Base-by-base conservation (phyloP, 1,140 invertebrate genomes). In the Melitaea cinxia region DNA sequence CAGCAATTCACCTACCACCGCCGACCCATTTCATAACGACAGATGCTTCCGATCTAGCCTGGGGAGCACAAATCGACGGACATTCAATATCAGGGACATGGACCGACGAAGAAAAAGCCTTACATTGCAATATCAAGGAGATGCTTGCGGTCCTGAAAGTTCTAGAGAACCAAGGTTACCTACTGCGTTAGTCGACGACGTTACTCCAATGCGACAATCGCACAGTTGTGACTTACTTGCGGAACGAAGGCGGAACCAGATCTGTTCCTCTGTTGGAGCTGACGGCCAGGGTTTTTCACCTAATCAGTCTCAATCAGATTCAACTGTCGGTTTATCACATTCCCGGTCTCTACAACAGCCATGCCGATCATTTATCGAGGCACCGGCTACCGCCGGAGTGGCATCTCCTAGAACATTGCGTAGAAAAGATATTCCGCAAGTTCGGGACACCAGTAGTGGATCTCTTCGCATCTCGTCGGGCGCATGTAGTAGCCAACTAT, bases 131-230 rank as follows among this genome's bases (percentile, higher is more conserved):
- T 39, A 24, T 60, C 6, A 84, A 85, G 52, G 80, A 85, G 50
- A 23, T 85, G 57, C 62, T 77, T 37, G 74, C 76, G 3, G 63
- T 72, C 7, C 60, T 69, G n/a, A 39, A 68, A 24, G 73, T 70
- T 1, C 37, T 87, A 9, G 15, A 70, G 33, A 47, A n/a, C 5
- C 42, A 78, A 14, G 37, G 37, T 35, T 47, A 14, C 6, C 15
- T 14, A 26, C 23, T 74, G 15, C 17, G 12, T 19, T 21, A 61
- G 12, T 56, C 14, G 5, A 64, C 67, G 0, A 37, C 82, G 2
- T 47, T 82, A 7, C 19, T 82, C 4, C 85, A 86, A 47, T 74
- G 73, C 59, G 82, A 88, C 80, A 88, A 78, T 70, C 70, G 56
- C 26, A 81, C 83, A 6, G 65, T 68, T 0, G 74, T 86, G 14